Base-by-base conservation (phyloP, 1,140 invertebrate genomes). In the Caerostris darwini region DNA sequence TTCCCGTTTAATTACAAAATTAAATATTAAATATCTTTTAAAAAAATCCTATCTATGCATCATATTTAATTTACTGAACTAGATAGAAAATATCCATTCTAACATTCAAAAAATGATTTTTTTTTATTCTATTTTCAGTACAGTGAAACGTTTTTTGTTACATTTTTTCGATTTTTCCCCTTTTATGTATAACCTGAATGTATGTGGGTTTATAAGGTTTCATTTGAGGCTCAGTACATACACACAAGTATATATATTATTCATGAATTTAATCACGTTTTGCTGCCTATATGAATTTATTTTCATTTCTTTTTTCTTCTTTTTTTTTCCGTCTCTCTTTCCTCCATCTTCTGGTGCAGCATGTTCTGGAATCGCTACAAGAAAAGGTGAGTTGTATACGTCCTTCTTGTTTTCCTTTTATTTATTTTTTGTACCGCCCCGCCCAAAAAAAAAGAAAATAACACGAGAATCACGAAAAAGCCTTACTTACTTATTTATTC, bases 291-390 rank as follows among this genome's bases (percentile, higher is more conserved):
- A 53, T 34, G 61, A 57, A 85, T 56, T 59, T 64, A 34, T 92
- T 92, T 71, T 19, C 56, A 54, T 85, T 61, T 85, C 53, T 86
- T 85, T 64, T 64, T 34, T 19, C 50, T 7, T 86, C n/a, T 61
- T 61, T 86, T n/a, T 34, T 17, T 14, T 59, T 10, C 12, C 58
- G 0, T 83, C 54, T 83, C 10, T 7, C 54, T 81, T 19, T 59
- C 56, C 83, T 58, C n/a, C 50, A 10, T 89, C 61, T 69, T 57
- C 19, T 61, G 34, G 34, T 85, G 94, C 85, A 94, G 92, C 81
- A 90, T 94, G 94, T 94, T 94, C 67, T 93, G 94, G 94, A 94
- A 91, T 71, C 94, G 58, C 77, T 94, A 92, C 69, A 91, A 90
- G n/a, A 92, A 92, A 67, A 94, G 88, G 92, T 94, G 85, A 59